Evolutionary conservation across 2,113 vertebrate genomes (phyloP), one percentile per base, ranked within the genome.

Genomic region (Nestor notabilis): DNA sequence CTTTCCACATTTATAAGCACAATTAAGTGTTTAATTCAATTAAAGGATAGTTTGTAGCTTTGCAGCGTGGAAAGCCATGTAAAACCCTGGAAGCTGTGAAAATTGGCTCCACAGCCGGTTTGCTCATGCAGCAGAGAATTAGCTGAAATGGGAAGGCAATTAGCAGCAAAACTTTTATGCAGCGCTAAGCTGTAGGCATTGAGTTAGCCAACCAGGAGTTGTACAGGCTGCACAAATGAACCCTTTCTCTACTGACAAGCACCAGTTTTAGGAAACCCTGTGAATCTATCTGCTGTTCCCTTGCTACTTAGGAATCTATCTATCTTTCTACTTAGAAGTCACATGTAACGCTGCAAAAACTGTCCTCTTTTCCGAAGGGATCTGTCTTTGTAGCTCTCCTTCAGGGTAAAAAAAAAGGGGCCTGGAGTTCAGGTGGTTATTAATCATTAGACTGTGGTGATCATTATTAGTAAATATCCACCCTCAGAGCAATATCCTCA

Each of bases 21-120:
- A 96, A 93, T 84, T 70, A 56, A 70, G 41, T 72, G n/a, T 85
- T 87, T 93, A 83, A 93, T 94, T 94, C 92, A 88, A 69, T 80
- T 65, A 80, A 84, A 52, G 37, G 41, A 39, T 53, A 80, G 78
- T 92, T 93, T 71, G 47, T 87, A 41, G 21, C 89, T 92, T 27
- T 53, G 52, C 53, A 75, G 58, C 17, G 8, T 46, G 46, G 43
- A 95, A 94, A 91, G 29, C 49, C 6, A 3, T 64, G 52, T 82
- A 60, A 52, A 39, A 64, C 47, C 20, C 21, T 89, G 72, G 77
- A 97, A 89, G 60, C 76, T 95, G 86, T 61, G 68, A 93, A 84
- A 79, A 80, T 83, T 89, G 63, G 64, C 79, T 94, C 47, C 25
- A 43, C 8, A 90, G 58, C 41, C 8, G 0, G 55, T 81, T 89